phyloP scores from a whole-genome alignment of 2,888 invertebrate genomes.

The Oscheius sp. region DNA sequence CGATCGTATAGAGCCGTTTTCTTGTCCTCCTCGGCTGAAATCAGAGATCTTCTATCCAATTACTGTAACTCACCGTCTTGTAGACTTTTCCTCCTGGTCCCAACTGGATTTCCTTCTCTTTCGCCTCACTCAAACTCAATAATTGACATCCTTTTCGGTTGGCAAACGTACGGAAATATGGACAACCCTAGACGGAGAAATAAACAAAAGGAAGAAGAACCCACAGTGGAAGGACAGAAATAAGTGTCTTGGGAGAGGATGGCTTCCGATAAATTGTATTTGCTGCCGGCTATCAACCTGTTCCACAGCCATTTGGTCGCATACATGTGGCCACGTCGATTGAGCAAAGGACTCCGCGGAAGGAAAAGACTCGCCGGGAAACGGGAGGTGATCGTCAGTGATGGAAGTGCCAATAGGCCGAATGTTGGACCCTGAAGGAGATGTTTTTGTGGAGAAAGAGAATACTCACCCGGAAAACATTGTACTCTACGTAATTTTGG shows the following conservation, averaged over 20 bases:
- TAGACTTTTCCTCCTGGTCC: conserved; percentile 39
- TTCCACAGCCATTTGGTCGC: conserved; percentile 72
- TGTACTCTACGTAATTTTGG: conserved; percentile 48
- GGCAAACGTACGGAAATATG: conserved; percentile 68
- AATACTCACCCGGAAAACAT: conserved; percentile 25
- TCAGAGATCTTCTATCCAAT: not conserved
- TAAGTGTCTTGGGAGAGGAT: conserved; percentile 68
- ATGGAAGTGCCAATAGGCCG: conserved; percentile 65
- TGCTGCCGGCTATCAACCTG: conserved; percentile 68
- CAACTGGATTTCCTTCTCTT: conserved; percentile 40
- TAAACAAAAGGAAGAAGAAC: not conserved
- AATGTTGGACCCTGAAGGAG: conserved; percentile 58
- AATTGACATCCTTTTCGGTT: conserved; percentile 62
- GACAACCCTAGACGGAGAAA: conserved; percentile 60
- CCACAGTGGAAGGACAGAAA: conserved; percentile 61
- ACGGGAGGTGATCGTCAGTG: conserved; percentile 71
- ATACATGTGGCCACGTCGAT: conserved; percentile 68
- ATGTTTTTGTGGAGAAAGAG: not conserved
- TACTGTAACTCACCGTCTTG: conserved; percentile 38
- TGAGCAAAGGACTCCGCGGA: conserved; percentile 57
- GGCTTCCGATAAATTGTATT: conserved; percentile 68
- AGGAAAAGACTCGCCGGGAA: conserved; percentile 68
- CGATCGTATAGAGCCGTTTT: conserved; percentile 59
- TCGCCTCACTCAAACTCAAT: conserved; percentile 56
- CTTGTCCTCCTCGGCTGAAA: conserved; percentile 56